Percentiles rank a stretch among this genome's conserved stretches.
phyloP scores from a whole-genome alignment of 2,888 invertebrate species.

The Eledone cirrhosa region DNA sequence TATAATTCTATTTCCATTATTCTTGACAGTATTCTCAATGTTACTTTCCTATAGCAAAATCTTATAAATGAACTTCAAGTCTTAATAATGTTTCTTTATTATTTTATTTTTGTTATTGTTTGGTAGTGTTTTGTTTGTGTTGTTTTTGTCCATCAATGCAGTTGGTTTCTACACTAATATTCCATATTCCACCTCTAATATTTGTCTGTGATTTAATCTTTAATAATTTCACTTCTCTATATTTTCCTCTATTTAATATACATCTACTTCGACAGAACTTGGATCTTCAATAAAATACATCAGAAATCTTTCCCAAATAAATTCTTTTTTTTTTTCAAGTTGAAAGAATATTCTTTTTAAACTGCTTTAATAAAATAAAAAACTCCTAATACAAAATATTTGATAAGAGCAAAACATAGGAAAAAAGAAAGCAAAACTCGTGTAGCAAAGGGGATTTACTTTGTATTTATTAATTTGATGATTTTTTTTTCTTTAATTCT shows the following conservation, averaged over 20 bases:
- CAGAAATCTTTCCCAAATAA: background rate
- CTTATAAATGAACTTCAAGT: no score
- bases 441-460: background rate
- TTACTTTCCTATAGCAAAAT: no score
- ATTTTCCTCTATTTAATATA: background rate
- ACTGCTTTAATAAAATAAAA: no score
- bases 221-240: background rate
- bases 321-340: no score
- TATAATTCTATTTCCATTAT: no score
- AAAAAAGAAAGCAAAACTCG: background rate
- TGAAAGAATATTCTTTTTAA: no score
- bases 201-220: background rate
- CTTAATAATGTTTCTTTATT: background rate
- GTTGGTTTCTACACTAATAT: background rate
- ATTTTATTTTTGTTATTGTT: background rate
- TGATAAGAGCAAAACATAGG: background rate
- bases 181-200: background rate
- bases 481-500: background rate
- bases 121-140: background rate
- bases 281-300: background rate
- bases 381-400: background rate
- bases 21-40: no score
- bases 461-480: background rate
- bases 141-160: background rate
- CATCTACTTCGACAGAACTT: background rate